Evolutionary conservation across 2,888 invertebrate species (phyloP).

Genomic region (Tribolium freemani): DNA sequence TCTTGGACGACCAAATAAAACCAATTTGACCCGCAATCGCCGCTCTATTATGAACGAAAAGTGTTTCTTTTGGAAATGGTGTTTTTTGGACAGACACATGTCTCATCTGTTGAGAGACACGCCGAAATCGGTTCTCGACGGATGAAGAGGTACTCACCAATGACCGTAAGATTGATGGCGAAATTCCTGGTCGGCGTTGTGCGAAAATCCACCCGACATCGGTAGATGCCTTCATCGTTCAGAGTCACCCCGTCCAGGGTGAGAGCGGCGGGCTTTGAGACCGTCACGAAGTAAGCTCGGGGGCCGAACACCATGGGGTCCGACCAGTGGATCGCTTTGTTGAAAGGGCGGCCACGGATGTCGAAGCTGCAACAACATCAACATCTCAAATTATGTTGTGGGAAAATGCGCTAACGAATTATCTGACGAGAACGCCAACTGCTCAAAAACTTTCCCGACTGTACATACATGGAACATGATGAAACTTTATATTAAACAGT

Average conservation of each 20-base stretch:
- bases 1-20: slow-evolving; percentile 1
- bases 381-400: background rate
- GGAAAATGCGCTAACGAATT: background rate
- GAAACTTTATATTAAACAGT: background rate
- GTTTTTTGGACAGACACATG: no score
- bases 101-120: background rate
- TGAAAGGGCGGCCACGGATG: slow-evolving; percentile 85
- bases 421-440: background rate
- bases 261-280: slow-evolving; percentile 84
- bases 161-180: slow-evolving; percentile 89
- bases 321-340: slow-evolving; percentile 87
- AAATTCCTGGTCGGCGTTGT: slow-evolving; percentile 91
- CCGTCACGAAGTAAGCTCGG: slow-evolving; percentile 87
- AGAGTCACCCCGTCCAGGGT: slow-evolving; percentile 87
- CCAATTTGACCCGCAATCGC: no score
- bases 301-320: slow-evolving; percentile 87
- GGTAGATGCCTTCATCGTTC: slow-evolving; percentile 88
- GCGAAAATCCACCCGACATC: slow-evolving; percentile 91
- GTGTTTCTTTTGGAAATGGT: background rate
- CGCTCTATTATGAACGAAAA: background rate
- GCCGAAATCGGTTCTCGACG: background rate
- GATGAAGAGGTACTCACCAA: slow-evolving; percentile 77
- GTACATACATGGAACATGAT: background rate
- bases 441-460: background rate
- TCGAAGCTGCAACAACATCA: slow-evolving; percentile 79